phyloP scores from a whole-genome alignment of 2,888 invertebrate genomes.

The Agelastica alni region DNA sequence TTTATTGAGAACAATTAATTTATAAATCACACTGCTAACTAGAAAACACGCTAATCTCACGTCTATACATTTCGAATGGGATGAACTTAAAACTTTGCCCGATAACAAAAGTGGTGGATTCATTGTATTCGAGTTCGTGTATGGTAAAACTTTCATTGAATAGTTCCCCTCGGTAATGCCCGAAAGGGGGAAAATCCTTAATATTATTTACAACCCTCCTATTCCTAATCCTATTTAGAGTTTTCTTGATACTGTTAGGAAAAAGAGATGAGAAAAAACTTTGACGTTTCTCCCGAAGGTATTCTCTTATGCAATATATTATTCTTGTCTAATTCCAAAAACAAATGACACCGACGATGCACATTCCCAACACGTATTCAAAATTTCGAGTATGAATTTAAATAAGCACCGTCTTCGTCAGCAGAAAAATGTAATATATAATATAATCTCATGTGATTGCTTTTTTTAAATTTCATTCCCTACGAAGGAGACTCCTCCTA shows the following conservation, averaged over 20 bases:
- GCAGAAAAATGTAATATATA: not conserved
- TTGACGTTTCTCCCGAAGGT: constrained; percentile 13
- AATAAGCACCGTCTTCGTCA: constrained; percentile 7
- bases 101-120: no score
- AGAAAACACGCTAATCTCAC: no score
- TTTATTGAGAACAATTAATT: no score
- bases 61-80: no score
- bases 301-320: constrained; percentile 17
- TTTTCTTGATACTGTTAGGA: constrained; percentile 17
- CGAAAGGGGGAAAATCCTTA: constrained; percentile 13
- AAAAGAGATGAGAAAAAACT: constrained; percentile 8
- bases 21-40: no score
- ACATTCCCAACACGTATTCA: constrained; percentile 14
- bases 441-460: not conserved
- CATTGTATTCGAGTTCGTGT: no score
- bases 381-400: constrained; percentile 16
- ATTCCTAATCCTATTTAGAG: constrained; percentile 15
- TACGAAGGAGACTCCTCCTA: no score
- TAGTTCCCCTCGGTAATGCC: no score
- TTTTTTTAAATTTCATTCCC: constrained; percentile 1
- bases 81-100: no score
- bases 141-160: no score
- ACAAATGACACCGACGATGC: constrained; percentile 11
- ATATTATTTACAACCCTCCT: constrained; percentile 15
- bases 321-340: constrained; percentile 16